These are phyloP conservation scores for Pterocles orientalis DNA, from an alignment of 2,113 vertebrate species.

Conservation along the genomic window DNA sequence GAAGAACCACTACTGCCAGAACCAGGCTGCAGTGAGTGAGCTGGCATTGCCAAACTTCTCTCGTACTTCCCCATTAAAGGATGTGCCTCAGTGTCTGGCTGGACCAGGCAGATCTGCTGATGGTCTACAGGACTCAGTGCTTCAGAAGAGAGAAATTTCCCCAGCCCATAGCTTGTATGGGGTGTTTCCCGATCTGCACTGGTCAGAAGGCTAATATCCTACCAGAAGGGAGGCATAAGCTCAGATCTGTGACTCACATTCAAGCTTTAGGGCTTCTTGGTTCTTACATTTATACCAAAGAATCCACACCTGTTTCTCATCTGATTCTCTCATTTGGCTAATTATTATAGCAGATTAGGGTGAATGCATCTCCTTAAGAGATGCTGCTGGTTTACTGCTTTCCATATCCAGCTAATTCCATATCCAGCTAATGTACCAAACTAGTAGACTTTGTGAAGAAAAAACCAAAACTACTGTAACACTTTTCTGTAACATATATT, in stretches of 20 bases:
- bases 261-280: neutral
- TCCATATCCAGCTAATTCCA: neutral
- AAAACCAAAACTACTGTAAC: neutral
- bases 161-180: neutral
- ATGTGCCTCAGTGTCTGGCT: neutral
- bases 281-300: neutral
- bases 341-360: neutral
- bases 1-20: neutral
- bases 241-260: neutral
- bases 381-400: neutral
- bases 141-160: neutral
- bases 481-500: neutral
- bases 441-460: neutral
- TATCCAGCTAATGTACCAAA: neutral
- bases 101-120: neutral
- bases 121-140: fast-evolving
- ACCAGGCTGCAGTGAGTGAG: neutral
- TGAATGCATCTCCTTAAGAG: neutral
- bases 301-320: neutral
- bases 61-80: neutral
- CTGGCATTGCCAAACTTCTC: neutral
- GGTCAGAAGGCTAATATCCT: neutral
- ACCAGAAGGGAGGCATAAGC: neutral
- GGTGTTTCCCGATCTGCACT: neutral
- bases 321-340: neutral